Evolutionary conservation across 2,888 invertebrate genomes (phyloP).

Genomic region (Blomia tropicalis): DNA sequence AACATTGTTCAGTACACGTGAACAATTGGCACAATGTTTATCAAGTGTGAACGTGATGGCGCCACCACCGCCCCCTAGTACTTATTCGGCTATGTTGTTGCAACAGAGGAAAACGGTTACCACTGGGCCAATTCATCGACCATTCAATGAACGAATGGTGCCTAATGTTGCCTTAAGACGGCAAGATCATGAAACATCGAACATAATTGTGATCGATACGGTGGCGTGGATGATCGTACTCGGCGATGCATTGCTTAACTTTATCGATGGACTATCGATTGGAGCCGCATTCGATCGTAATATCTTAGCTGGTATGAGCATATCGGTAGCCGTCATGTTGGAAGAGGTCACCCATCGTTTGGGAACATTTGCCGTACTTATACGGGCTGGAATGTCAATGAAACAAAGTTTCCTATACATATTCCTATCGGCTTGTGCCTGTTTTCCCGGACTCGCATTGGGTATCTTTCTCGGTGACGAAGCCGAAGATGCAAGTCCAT

Average conservation of each 20-base stretch:
- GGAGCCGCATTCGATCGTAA: conserved; percentile 27
- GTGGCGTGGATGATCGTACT: conserved; percentile 28
- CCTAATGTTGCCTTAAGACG: conserved; percentile 22
- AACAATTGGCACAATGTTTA: conserved; percentile 22
- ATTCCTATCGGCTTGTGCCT: conserved; percentile 25
- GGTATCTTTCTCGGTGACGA: conserved; percentile 26
- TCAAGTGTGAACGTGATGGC: conserved; percentile 20
- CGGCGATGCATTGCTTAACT: conserved; percentile 26
- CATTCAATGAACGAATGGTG: conserved; percentile 22
- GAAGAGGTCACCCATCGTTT: conserved; percentile 26
- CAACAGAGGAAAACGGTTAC: not conserved
- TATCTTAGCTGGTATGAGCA: conserved; percentile 26
- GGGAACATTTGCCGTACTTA: conserved; percentile 27
- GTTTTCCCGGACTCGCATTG: conserved; percentile 25
- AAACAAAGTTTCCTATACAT: conserved; percentile 25
- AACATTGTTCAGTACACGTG: conserved; percentile 9
- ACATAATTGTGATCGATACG: conserved; percentile 19
- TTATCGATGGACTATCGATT: conserved; percentile 26
- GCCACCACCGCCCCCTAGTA: not conserved
- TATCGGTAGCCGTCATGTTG: conserved; percentile 27
- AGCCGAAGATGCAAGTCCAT: conserved; percentile 26
- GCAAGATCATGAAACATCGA: conserved; percentile 24
- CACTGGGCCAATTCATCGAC: not conserved
- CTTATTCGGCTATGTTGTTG: not conserved
- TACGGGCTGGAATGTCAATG: conserved; percentile 27